Conservation (phyloP, 2,113 vertebrate genomes). For the Gymnogyps californianus region DNA sequence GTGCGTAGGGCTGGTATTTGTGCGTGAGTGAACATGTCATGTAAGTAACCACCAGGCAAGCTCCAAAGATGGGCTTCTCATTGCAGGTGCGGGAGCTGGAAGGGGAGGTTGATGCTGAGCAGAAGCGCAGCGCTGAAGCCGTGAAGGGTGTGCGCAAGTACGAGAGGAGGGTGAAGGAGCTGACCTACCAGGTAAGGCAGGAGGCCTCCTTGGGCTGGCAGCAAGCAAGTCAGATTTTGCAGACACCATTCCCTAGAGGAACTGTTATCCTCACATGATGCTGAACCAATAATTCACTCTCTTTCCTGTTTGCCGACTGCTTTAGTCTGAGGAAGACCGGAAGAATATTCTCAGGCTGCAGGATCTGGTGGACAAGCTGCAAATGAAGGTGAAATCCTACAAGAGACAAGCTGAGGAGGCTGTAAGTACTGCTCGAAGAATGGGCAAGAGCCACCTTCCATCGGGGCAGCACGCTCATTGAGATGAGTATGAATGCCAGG, state of each 20-base stretch:
- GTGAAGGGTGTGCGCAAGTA: constrained; percentile 83
- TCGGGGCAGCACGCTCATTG: neutral
- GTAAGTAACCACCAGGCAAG: neutral
- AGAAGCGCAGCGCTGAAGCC: constrained; percentile 74
- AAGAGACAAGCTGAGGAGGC: constrained; percentile 79
- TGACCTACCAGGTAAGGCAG: constrained; percentile 77
- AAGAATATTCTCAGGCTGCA: constrained; percentile 77
- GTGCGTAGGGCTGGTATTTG: too few relatives aligned
- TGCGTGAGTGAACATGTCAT: too few relatives aligned
- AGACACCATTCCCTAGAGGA: neutral
- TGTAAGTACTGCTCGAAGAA: constrained; percentile 61
- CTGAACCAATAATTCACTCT: neutral
- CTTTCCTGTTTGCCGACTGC: accelerated
- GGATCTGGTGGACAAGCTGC: constrained; percentile 77
- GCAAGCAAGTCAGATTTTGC: too few relatives aligned
- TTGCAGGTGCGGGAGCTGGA: constrained; percentile 84
- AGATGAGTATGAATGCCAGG: neutral
- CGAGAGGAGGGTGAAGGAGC: constrained; percentile 82
- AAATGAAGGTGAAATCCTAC: constrained; percentile 78
- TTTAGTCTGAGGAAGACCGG: constrained; percentile 42
- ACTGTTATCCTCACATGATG: neutral
- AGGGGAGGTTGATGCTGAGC: constrained; percentile 81
- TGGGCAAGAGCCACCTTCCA: neutral
- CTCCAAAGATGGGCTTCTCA: neutral
- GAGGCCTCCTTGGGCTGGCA: neutral